Evolutionary conservation across 2,888 invertebrate species (phyloP), one percentile per base, ranked within the genome.

Genomic region (Hypercompe scribonia): DNA sequence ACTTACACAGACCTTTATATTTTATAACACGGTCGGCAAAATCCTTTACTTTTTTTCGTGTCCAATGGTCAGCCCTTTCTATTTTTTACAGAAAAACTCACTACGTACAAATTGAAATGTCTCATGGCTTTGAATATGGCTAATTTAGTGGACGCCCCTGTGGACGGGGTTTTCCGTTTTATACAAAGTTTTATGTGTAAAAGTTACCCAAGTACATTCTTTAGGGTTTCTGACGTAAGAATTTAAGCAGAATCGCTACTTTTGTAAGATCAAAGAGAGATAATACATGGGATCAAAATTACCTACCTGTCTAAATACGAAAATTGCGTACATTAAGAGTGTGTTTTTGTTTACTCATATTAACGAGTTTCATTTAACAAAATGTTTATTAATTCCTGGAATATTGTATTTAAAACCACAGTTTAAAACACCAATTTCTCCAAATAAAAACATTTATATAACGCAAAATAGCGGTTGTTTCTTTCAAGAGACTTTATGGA

Each of bases 41-140:
- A 82, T 76, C 81, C 81, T 83, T 83, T 76, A 72, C 75, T 77
- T 76, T 81, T 68, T 77, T 75, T 61, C 36, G 69, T 73, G 71
- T 65, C 74, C 77, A 13, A 63, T 73, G 84, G 83, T 84, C 83
- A 84, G 78, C 74, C 74, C 70, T 75, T 75, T n/a, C 75, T 75
- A 81, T 83, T 84, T 82, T 84, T 84, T 83, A 82, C 84, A 80
- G 77, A 68, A 80, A 78, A 76, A 70, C 78, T 78, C 68, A 72
- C 77, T 70, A 80, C 83, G 84, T 81, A 88, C 85, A 86, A 88
- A 89, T 88, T 88, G 89, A 88, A 89, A 90, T 84, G 85, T 89
- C 88, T 87, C 79, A 67, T 76, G 75, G 87, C 86, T 90, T 90
- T 90, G 91, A 91, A 92, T 90, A 90, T 86, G 86, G 87, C 89